phyloP scores from a whole-genome alignment of 2,797 vertebrate species.

The Sebastes wilsoni region DNA sequence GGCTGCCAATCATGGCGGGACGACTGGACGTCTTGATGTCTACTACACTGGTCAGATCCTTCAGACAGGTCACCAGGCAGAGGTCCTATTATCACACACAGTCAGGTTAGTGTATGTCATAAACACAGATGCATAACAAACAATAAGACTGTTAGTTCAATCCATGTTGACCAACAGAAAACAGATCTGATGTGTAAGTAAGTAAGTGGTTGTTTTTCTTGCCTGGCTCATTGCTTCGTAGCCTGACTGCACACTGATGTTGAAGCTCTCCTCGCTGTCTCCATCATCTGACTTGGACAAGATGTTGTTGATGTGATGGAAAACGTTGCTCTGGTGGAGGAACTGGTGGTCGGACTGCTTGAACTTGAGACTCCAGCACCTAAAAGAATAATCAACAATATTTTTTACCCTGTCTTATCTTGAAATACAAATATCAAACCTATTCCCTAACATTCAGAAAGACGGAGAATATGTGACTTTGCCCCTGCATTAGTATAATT shows the following conservation, averaged over 20 bases:
- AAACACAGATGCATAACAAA: background rate
- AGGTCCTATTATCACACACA: constrained; percentile 83
- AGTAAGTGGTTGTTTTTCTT: constrained; percentile 44
- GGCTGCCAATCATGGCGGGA: constrained; percentile 99
- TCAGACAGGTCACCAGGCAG: constrained; percentile 94
- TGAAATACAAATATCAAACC: background rate
- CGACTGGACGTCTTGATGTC: constrained; percentile 99
- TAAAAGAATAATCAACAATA: constrained; percentile 55
- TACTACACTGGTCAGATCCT: constrained; percentile 95
- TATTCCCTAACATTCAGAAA: background rate
- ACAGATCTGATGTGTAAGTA: background rate
- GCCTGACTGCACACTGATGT: constrained; percentile 96
- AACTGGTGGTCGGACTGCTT: constrained; percentile 99
- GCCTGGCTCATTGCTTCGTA: constrained; percentile 98
- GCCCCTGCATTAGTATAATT: background rate
- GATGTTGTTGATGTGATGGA: constrained; percentile 99
- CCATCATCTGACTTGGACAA: constrained; percentile 99
- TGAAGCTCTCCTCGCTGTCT: constrained; percentile 99
- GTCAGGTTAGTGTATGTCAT: background rate
- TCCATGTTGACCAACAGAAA: background rate
- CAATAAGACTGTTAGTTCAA: background rate
- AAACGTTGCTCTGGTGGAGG: constrained; percentile 99
- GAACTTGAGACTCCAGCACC: constrained; percentile 99
- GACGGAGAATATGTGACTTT: background rate
- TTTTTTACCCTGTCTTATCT: background rate